Evolutionary conservation across 2,797 vertebrate species (phyloP), one percentile per base, ranked within the genome.

Genomic region (Pangasius djambal): DNA sequence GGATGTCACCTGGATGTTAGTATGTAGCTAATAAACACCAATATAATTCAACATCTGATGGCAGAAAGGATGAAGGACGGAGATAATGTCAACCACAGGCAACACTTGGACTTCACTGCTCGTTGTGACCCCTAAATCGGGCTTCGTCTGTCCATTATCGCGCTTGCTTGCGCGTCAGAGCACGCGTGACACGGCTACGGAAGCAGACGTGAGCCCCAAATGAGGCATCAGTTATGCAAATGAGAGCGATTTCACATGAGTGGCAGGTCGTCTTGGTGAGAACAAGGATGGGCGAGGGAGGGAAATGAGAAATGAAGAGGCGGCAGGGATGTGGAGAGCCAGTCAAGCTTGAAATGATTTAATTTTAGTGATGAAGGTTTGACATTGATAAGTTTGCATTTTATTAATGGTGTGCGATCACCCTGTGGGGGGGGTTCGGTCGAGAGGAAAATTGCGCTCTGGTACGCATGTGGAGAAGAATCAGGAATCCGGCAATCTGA

Each of bases 321-420:
- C 93, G 90, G 91, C 89, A 22, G 89, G 88, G 88, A 91, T 74
- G 91, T 88, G 91, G 92, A 65, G 92, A 93, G 92, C 91, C 94
- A 94, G 92, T 93, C 95, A 94, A 93, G 95, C 96, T 95, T 95
- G 95, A 97, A 97, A 97, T 95, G 0, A 96, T 97, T 97, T 96
- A 93, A 96, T 96, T 96, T 95, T 93, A 93, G 88, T 92, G 94
- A 96, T 94, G 94, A 95, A 93, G 94, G 93, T 95, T 91, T 94
- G 94, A 95, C 95, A 96, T 96, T 97, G 95, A 96, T 95, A 95
- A 93, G 96, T 95, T 95, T 95, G 94, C 94, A 94, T 95, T 96
- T 94, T 92, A 91, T 87, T 94, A 94, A 92, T 90, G 92, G 94
- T 89, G 89, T 75, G 48, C 79, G 91, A 93, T 92, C 50, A 90